A percentile compares a stretch with the other conserved stretches of the same genome.
These are phyloP conservation scores for Plotosus lineatus DNA, from an alignment of 2,113 vertebrate species.

Conservation along the genomic window DNA sequence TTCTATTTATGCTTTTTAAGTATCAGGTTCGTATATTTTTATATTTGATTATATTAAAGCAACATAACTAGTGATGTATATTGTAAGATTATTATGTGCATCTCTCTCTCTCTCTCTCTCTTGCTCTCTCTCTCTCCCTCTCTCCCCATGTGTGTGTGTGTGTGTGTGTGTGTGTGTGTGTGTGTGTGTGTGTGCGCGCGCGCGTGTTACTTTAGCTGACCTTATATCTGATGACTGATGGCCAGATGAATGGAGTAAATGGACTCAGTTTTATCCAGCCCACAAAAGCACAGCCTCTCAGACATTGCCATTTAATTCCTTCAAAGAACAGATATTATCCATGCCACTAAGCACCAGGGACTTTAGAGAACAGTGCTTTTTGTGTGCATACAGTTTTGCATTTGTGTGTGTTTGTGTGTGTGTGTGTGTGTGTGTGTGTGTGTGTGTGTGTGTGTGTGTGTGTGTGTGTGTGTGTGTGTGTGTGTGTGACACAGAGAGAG, in stretches of 20 bases:
- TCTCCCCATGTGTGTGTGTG: not conserved
- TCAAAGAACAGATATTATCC: conserved; percentile 12
- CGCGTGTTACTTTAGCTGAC: not conserved
- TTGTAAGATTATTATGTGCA: not conserved
- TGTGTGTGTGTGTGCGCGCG: not conserved
- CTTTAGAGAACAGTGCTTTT: not conserved
- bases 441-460: conserved; percentile 4
- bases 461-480: not conserved
- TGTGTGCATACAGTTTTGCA: not conserved
- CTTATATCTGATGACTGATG: conserved; percentile 61
- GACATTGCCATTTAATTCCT: not conserved
- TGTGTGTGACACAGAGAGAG: not conserved
- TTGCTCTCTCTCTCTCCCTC: too few relatives aligned
- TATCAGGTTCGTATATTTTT: too few relatives aligned
- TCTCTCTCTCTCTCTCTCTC: too few relatives aligned
- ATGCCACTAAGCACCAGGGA: not conserved
- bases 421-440: conserved; percentile 1
- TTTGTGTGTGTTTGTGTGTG: too few relatives aligned
- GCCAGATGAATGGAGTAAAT: conserved; percentile 65
- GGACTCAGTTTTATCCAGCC: conserved; percentile 49
- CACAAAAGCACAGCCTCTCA: conserved; percentile 12
- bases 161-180: not conserved
- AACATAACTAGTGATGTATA: not conserved
- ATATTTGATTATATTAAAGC: not conserved
- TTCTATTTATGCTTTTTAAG: too few relatives aligned